These are phyloP conservation scores for Dolichallabes microphthalmus DNA, from an alignment of 2,113 vertebrate species.

Conservation along the genomic window DNA sequence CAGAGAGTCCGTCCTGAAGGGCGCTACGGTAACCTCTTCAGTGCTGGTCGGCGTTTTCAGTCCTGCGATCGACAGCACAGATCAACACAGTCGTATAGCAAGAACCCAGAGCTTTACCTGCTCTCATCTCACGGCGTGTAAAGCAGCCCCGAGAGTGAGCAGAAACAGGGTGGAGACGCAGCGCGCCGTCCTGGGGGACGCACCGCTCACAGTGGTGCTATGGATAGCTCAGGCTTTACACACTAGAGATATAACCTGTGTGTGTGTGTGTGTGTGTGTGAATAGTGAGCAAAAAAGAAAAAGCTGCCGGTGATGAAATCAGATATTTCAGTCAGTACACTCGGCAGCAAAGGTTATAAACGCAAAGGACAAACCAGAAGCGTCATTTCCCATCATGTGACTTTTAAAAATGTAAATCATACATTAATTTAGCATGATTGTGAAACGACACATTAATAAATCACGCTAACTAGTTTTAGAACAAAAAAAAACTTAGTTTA, in stretches of 20 bases:
- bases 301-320: not conserved
- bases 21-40: constrained; percentile 75
- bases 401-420: not conserved
- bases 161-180: constrained; percentile 27
- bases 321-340: not conserved
- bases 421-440: not conserved
- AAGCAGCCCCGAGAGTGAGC: constrained; percentile 19
- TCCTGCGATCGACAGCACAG: constrained; percentile 58
- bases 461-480: not conserved
- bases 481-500: too few species aligned
- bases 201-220: constrained; percentile 29
- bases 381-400: not conserved
- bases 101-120: constrained; percentile 2
- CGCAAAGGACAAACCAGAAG: not conserved
- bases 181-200: constrained; percentile 34
- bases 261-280: not conserved
- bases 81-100: not conserved
- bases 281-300: not conserved
- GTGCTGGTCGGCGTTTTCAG: constrained; percentile 70
- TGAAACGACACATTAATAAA: too few species aligned
- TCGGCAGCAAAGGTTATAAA: not conserved
- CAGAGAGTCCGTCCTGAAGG: constrained; percentile 82
- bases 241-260: constrained; percentile 41
- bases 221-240: constrained; percentile 34
- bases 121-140: not conserved